Evolutionary conservation across 2,113 vertebrate genomes (phyloP), one percentile per base, ranked within the genome.

Genomic region (Tetrao urogallus): DNA sequence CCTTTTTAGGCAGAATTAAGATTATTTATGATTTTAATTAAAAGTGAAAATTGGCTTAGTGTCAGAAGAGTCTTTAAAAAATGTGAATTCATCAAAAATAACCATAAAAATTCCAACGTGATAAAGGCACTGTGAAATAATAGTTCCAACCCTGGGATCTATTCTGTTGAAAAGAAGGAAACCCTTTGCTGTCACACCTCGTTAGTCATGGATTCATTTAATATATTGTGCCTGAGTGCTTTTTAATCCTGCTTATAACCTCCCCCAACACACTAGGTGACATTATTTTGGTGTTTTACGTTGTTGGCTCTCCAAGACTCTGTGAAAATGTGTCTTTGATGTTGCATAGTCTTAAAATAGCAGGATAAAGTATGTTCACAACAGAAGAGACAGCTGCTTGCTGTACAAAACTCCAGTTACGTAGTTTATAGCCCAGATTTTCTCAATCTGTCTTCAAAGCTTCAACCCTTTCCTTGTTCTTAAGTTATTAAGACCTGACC

Each of bases 101-200:
- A 96, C 97, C 96, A 97, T 98, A 98, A 98, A 98, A 98, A 98
- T 98, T 98, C 97, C 97, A 97, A 97, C 94, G 96, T 98, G 97
- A 97, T 98, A 97, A 98, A 98, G 96, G 94, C 96, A 92, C 88
- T 95, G 92, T 91, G 72, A 92, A 97, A 95, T 96, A 98, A 98
- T 98, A 93, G 96, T 92, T 96, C 78, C 92, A 97, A 67, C 97
- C 96, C 66, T 97, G 85, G 97, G 96, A 97, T 97, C 97, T 97
- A 84, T 96, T 98, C 92, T 96, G 83, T 91, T 97, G 97, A 98
- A 98, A 98, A 98, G 97, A 98, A 96, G 97, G 94, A 98, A 98
- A 97, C 88, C 88, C 90, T 97, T 95, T 97, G 94, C 97, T 98
- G 98, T 98, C 98, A 98, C 96, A 98, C 96, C 73, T 96, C 11